Base-by-base conservation (phyloP, 2,113 vertebrate genomes). In the Limnothrissa miodon region DNA sequence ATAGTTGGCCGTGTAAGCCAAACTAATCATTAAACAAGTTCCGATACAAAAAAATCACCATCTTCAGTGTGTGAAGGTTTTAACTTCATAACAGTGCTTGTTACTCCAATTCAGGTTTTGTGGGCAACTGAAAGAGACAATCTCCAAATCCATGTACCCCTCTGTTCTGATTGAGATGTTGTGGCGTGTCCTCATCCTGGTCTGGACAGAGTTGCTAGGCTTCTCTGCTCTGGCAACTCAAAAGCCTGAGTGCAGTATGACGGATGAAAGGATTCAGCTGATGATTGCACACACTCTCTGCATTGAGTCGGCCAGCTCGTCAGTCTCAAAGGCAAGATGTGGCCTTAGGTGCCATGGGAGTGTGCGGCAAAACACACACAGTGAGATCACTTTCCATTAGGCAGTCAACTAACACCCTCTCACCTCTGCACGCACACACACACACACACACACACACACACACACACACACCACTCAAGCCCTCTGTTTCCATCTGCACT, bases 351-450 rank as follows among this genome's bases (percentile, higher is more conserved):
- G 21, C 4, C 21, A 23, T 33, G 66, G 33, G 66, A 36, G 36
- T 5, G 66, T 74, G 33, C 66, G 1, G n/a, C 59, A 29, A 8
- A 25, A 66, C 6, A 9, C 5, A 7, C n/a, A 8, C 42, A 25
- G 59, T 66, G 59, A 66, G 59, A 66, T 66, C 59, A 66, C 59
- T 66, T 66, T 66, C 59, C 59, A 66, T 66, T 66, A 66, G 59
- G 59, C 25, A 9, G 59, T 25, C 59, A 25, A 4, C 33, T 74
- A 17, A 74, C 3, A 36, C 4, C 66, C 66, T 25, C 48, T 19
- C 21, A 0, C 19, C 51, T 23, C 17, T 21, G 2, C 59, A 66
- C 59, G 11, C n/a, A 33, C 59, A 66, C 59, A 13, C 59, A 66
- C 25, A 29, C 59, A 66, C 25, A 29, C 59, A 66, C 59, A 66